These are phyloP conservation scores for Sesia apiformis DNA, from an alignment of 2,888 invertebrate genomes.

Conservation along the genomic window DNA sequence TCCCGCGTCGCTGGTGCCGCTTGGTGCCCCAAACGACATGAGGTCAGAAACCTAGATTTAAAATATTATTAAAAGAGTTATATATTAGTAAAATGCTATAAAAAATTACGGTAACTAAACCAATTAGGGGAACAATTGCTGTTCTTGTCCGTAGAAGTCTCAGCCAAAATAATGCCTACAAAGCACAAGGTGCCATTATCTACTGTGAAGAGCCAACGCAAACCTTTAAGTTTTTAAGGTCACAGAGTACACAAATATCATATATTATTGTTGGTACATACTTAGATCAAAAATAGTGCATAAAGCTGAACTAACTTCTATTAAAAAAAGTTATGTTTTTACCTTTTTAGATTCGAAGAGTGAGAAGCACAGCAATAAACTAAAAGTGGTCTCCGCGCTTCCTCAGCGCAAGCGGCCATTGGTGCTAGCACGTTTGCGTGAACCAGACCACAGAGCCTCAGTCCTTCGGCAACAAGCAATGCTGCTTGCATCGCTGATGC, in stretches of 20 bases:
- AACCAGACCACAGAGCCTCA: slow-evolving; percentile 80
- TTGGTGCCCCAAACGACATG: slow-evolving; percentile 69
- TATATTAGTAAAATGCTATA: background rate
- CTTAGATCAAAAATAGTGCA: too few relatives aligned
- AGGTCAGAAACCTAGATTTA: slow-evolving; percentile 47
- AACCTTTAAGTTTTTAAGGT: too few relatives aligned
- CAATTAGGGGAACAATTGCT: too few relatives aligned
- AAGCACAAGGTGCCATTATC: too few relatives aligned
- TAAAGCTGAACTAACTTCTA: too few relatives aligned
- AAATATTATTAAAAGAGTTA: background rate
- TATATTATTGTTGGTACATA: too few relatives aligned
- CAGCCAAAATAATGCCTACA: too few relatives aligned
- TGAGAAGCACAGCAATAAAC: slow-evolving; percentile 82
- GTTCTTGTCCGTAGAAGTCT: too few relatives aligned
- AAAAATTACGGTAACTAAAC: too few relatives aligned
- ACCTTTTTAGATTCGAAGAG: slow-evolving; percentile 81
- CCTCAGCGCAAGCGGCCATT: slow-evolving; percentile 78
- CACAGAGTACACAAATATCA: too few relatives aligned
- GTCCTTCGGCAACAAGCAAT: slow-evolving; percentile 81
- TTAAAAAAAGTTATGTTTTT: slow-evolving; percentile 5
- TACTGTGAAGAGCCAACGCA: too few relatives aligned
- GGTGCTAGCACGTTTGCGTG: slow-evolving; percentile 83
- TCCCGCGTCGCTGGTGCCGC: slow-evolving; percentile 80
- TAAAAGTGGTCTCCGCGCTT: slow-evolving; percentile 75
- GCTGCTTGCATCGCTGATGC: slow-evolving; percentile 83